Conservation (phyloP, 2,113 vertebrate genomes). For the Gadus macrocephalus region DNA sequence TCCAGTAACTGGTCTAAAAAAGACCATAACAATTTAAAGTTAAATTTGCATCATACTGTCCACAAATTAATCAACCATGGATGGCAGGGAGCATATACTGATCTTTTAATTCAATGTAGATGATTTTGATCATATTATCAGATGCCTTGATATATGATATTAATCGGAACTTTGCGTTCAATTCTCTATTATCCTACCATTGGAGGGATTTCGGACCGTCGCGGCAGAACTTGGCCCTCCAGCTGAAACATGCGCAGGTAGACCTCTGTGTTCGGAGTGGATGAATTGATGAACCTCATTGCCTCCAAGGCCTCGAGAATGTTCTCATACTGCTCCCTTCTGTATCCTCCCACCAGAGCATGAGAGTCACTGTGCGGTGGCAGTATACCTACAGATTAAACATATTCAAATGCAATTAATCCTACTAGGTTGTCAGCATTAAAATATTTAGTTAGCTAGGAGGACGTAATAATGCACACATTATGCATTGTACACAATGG, state of each 20-base stretch:
- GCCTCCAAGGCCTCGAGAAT: conserved; percentile 81
- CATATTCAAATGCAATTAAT: neutral
- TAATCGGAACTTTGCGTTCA: too few relatives aligned
- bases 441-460: neutral
- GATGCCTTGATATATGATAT: too few relatives aligned
- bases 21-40: too few relatives aligned
- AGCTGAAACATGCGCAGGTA: conserved; percentile 89
- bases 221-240: conserved; percentile 84
- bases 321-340: conserved; percentile 85
- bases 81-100: too few relatives aligned
- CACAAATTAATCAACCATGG: too few relatives aligned
- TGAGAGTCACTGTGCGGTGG: conserved; percentile 92
- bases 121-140: too few relatives aligned
- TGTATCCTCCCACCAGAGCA: conserved; percentile 79
- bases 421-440: too few relatives aligned
- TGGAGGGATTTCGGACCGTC: conserved; percentile 71
- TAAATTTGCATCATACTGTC: too few relatives aligned
- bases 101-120: too few relatives aligned
- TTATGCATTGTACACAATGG: neutral
- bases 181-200: conserved; percentile 67
- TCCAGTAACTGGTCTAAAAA: too few relatives aligned
- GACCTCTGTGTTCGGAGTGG: conserved; percentile 80
- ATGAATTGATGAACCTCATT: conserved; percentile 78
- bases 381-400: conserved; percentile 78
- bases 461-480: neutral